These are phyloP conservation scores for Battus philenor DNA, from an alignment of 1,140 invertebrate genomes.

Conservation along the genomic window DNA sequence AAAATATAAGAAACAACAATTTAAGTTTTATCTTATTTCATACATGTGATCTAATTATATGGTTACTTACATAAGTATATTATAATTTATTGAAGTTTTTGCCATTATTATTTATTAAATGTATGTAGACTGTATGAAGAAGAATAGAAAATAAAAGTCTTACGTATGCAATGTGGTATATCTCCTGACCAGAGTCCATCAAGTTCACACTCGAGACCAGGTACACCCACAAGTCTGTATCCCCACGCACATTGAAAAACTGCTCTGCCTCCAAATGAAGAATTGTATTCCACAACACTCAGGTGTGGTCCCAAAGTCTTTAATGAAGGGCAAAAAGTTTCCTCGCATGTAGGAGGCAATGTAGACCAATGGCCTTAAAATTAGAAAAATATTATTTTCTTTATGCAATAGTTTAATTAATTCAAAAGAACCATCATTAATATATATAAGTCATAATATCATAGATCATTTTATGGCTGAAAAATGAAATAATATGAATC, in stretches of 20 bases:
- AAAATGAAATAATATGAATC: no score
- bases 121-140: no score
- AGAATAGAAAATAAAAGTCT: conserved; percentile 17
- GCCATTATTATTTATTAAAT: no score
- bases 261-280: conserved; percentile 79
- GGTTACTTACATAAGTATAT: no score
- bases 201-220: conserved; percentile 85
- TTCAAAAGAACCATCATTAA: no score
- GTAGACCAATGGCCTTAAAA: conserved; percentile 85
- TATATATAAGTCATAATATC: no score
- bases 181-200: conserved; percentile 87
- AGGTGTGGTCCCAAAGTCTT: conserved; percentile 74
- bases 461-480: no score
- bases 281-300: conserved; percentile 76
- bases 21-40: no score
- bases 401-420: no score
- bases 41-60: no score
- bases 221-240: conserved; percentile 83
- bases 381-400: conserved; percentile 1
- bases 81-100: no score
- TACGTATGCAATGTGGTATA: conserved; percentile 80
- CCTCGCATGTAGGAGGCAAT: conserved; percentile 81
- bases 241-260: conserved; percentile 90
- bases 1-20: conserved; percentile 31
- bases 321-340: conserved; percentile 83